These are phyloP conservation scores for Lagopus leucura DNA, from an alignment of 2,113 vertebrate species.

Conservation along the genomic window DNA sequence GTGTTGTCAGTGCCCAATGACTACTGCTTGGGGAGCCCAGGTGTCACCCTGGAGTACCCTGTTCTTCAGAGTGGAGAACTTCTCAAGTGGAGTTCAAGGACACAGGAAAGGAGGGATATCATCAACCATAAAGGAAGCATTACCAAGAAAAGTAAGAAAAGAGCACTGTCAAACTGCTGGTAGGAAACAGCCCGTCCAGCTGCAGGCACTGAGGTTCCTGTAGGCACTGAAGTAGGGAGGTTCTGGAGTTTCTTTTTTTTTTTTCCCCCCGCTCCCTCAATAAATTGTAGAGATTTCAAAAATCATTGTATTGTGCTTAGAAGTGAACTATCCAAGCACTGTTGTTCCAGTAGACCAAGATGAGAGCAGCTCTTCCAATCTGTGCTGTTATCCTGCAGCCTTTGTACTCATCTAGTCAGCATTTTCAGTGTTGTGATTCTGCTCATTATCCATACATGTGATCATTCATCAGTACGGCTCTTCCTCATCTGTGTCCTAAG, in stretches of 20 bases:
- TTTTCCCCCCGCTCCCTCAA: not conserved
- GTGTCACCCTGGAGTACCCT: not conserved
- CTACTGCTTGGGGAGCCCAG: not conserved
- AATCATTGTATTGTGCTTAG: not conserved
- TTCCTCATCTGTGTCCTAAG: slow-evolving; percentile 78
- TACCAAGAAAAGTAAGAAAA: not conserved
- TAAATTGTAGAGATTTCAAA: not conserved
- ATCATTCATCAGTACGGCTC: slow-evolving; percentile 60
- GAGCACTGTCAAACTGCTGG: not conserved
- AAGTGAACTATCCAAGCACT: not conserved
- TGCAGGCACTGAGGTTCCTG: not conserved
- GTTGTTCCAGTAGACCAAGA: not conserved
- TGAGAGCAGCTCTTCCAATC: not conserved
- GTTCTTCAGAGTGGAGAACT: not conserved
- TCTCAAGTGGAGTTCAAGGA: not conserved
- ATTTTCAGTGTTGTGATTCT: not conserved
- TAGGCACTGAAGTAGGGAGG: not conserved
- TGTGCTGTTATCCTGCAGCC: not conserved
- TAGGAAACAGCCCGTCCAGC: not conserved
- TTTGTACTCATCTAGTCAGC: not conserved
- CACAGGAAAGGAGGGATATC: not conserved
- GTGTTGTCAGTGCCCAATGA: fast-evolving
- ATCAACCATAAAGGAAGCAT: not conserved
- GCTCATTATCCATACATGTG: not conserved
- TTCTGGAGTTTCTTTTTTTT: no score